Conservation (phyloP, 92 coral and sea anemone genomes). For the Chrysogorgia sp. region DNA sequence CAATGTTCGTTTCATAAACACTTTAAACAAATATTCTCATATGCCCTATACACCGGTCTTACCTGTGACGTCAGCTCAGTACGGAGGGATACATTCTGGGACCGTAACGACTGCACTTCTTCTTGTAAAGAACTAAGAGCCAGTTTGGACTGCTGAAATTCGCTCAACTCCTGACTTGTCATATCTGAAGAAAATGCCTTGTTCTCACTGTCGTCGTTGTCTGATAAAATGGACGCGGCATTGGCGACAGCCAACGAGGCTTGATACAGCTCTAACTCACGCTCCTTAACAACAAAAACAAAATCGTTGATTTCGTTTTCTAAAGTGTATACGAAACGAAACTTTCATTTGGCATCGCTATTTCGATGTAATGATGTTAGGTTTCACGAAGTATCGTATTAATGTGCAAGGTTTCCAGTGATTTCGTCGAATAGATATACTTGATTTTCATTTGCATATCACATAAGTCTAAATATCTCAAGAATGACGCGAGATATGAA, state of each 20-base stretch:
- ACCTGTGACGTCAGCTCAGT: constrained; percentile 71
- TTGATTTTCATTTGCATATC: too few species aligned
- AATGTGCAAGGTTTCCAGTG: too few species aligned
- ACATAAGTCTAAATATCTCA: too few species aligned
- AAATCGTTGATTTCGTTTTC: not conserved
- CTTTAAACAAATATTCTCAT: too few species aligned
- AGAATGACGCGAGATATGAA: too few species aligned
- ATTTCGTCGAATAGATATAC: too few species aligned
- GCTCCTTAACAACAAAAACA: constrained; percentile 56
- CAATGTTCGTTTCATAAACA: too few species aligned
- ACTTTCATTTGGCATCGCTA: too few species aligned
- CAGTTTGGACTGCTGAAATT: constrained; percentile 71
- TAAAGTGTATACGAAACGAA: too few species aligned
- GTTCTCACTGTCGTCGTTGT: constrained; percentile 57
- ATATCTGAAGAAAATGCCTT: constrained; percentile 54
- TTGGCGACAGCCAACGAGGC: constrained; percentile 95
- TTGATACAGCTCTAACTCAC: constrained; percentile 79
- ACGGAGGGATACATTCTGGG: constrained; percentile 71
- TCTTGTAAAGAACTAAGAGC: constrained; percentile 74
- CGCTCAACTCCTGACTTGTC: constrained; percentile 76
- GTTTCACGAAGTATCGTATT: too few species aligned
- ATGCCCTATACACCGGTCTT: constrained; percentile 16
- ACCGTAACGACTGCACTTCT: constrained; percentile 66
- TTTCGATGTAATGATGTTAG: too few species aligned
- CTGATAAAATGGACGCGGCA: constrained; percentile 92